Evolutionary conservation across 2,797 vertebrate genomes (phyloP).

Genomic region (Chlorospingus flavigularis): DNA sequence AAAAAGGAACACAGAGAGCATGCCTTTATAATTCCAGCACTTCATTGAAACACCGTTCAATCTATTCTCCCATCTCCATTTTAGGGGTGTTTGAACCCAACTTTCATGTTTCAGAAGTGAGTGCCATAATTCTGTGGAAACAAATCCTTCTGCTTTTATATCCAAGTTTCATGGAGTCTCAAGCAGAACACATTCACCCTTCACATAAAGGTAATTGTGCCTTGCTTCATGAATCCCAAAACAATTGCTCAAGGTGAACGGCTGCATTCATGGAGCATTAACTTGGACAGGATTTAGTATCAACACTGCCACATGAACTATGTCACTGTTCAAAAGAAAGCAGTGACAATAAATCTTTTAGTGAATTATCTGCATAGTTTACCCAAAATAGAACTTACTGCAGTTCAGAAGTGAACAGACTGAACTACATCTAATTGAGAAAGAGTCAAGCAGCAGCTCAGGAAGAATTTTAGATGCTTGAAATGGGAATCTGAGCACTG

Average conservation of each 20-base stretch:
- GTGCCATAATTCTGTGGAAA: accelerated
- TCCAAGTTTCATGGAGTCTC: background rate
- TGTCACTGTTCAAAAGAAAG: background rate
- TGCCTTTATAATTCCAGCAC: background rate
- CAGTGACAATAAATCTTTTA: background rate
- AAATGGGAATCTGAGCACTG: background rate
- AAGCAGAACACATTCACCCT: background rate
- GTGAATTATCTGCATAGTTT: background rate
- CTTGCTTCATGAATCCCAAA: background rate
- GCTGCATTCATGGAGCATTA: background rate
- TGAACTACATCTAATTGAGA: background rate
- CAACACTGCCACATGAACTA: background rate
- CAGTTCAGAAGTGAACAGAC: background rate
- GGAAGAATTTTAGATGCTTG: background rate
- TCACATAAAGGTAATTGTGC: background rate
- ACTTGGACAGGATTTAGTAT: background rate
- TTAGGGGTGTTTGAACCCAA: background rate
- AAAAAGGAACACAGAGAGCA: background rate
- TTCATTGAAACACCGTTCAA: background rate
- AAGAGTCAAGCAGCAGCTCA: background rate
- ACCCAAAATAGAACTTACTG: background rate
- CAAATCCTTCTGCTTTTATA: background rate
- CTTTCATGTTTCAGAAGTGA: accelerated
- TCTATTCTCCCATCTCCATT: background rate
- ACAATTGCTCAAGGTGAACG: background rate